These are phyloP conservation scores for Cheilosia grossa DNA, from an alignment of 2,888 invertebrate species.

Conservation along the genomic window DNA sequence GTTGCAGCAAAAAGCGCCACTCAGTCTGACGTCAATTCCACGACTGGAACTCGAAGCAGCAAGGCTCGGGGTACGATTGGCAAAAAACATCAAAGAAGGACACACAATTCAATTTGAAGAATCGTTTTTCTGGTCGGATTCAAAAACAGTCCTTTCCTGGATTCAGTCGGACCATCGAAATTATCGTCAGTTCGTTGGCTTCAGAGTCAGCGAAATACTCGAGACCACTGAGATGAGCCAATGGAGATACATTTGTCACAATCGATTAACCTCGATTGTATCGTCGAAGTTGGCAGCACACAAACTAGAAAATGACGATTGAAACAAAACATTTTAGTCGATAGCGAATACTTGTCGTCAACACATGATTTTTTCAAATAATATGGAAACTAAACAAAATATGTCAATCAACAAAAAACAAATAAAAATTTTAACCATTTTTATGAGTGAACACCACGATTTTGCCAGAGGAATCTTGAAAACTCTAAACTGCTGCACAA, in stretches of 20 bases:
- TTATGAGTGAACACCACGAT: too few relatives aligned
- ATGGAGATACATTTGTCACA: background rate
- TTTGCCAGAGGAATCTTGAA: too few relatives aligned
- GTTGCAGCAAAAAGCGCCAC: constrained; percentile 75
- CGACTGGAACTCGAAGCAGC: constrained; percentile 76
- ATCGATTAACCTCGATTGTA: background rate
- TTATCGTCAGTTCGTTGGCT: constrained; percentile 74
- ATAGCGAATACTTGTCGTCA: too few relatives aligned
- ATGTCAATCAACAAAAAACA: background rate
- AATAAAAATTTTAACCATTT: too few relatives aligned
- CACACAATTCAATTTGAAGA: constrained; percentile 48
- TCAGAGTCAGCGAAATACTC: constrained; percentile 66
- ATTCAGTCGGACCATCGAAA: constrained; percentile 71
- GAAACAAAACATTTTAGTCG: too few relatives aligned
- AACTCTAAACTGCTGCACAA: too few relatives aligned
- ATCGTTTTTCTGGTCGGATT: constrained; percentile 76
- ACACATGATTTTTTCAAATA: too few relatives aligned
- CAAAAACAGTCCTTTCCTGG: constrained; percentile 76
- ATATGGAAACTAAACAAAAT: too few relatives aligned
- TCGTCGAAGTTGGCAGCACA: background rate
- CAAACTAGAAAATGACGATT: too few relatives aligned
- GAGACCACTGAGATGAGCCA: background rate
- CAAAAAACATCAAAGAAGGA: constrained; percentile 35
- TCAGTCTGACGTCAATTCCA: constrained; percentile 72
- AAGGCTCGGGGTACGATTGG: constrained; percentile 71